Base-by-base conservation (phyloP, 92 coral and sea anemone genomes). In the Metridium senile region DNA sequence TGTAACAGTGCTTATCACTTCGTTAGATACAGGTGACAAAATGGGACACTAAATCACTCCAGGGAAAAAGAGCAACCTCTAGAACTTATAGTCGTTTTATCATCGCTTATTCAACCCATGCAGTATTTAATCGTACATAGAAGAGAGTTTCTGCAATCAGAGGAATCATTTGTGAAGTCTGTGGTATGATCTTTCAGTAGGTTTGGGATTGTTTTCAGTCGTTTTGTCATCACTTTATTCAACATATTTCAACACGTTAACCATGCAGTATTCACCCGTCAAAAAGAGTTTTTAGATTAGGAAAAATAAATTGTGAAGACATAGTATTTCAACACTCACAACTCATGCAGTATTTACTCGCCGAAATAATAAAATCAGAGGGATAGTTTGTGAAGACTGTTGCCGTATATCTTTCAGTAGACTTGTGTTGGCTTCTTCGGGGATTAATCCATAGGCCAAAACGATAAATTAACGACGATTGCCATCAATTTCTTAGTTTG, bases 401-500 rank as follows among this genome's bases (percentile, higher is more conserved):
- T 6, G 49, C 28, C 9, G 69, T 63, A 58, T 58, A 58, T 2
- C 30, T 58, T 58, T 21, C 65, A 58, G 31, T 58, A 58, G 17
- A 58, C 26, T 31, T 63, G 45, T 11, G 2, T 63, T 63, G 22
- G 69, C 10, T 28, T 63, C 69, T 63, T 63, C 66, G 28, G 1
- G 27, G 26, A 23, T 21, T 39, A 31, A 39, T 21, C 59, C 59
- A 16, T 6, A 63, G 69, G 39, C 69, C 69, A 63, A 63, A 27
- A 63, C 69, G 0, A 16, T 63, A 63, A 31, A 63, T 63, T 63
- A 63, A 63, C 69, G 2, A 26, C 6, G 69, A 63, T 63, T 63
- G 69, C 33, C 49, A 61, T 58, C 78, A 73, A 57, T 73, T 33
- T 29, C 29, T 33, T 33, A 67, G 56, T 58, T 57, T 58, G 49